Percentiles rank a stretch among this genome's conserved stretches.
phyloP scores from a whole-genome alignment of 2,797 vertebrate genomes.

The Macrochelys suwanniensis region DNA sequence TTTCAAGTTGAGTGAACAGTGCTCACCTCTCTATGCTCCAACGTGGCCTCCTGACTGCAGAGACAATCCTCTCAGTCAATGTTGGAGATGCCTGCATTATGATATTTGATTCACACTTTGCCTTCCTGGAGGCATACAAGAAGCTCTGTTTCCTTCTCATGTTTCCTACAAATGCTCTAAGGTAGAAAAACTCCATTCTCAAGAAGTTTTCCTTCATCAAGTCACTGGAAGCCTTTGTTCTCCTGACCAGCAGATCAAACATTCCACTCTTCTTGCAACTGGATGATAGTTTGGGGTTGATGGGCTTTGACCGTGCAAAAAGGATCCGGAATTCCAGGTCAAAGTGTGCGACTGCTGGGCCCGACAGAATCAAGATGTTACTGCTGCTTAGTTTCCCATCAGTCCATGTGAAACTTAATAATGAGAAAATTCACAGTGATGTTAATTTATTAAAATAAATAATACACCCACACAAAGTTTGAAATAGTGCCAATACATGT shows the following conservation, averaged over 20 bases:
- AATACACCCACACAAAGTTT: not conserved
- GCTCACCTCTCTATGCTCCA: constrained; percentile 55
- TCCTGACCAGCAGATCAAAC: constrained; percentile 80
- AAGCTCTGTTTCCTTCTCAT: constrained; percentile 42
- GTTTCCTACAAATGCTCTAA: constrained; percentile 84
- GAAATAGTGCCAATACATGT: not conserved
- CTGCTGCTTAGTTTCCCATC: constrained; percentile 93
- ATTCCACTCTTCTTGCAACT: constrained; percentile 70
- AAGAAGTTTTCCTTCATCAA: constrained; percentile 65
- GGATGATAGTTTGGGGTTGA: constrained; percentile 73
- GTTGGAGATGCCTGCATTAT: constrained; percentile 71
- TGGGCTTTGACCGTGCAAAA: constrained; percentile 87
- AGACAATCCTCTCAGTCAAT: constrained; percentile 78
- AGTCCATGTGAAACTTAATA: constrained; percentile 90
- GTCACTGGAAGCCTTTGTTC: constrained; percentile 71
- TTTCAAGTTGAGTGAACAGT: not conserved
- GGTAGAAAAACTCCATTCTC: constrained; percentile 75
- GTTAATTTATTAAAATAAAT: constrained; percentile 1
- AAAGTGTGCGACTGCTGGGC: constrained; percentile 89
- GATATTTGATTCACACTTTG: not conserved
- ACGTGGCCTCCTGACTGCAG: constrained; percentile 72
- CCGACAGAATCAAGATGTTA: constrained; percentile 91
- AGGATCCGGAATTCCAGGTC: constrained; percentile 92
- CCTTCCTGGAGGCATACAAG: constrained; percentile 56
- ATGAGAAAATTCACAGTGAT: not conserved